Percentiles rank a stretch among this genome's conserved stretches.
phyloP scores from a whole-genome alignment of 1,140 invertebrate genomes.

The Anadara kagoshimensis region DNA sequence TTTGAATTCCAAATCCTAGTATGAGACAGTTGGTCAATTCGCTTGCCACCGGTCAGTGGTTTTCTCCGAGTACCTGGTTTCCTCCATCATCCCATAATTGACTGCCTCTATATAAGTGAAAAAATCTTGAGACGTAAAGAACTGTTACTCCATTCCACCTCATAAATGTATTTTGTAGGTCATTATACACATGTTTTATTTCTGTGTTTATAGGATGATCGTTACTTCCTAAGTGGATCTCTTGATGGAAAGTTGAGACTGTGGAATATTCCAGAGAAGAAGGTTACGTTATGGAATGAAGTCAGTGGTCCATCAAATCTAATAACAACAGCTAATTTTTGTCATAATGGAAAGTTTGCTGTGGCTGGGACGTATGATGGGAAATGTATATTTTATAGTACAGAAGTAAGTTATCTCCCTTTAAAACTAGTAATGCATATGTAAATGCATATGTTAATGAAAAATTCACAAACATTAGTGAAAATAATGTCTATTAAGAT shows the following conservation, averaged over 20 bases:
- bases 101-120: too few species aligned
- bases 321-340: conserved; percentile 98
- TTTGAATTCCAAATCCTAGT: too few species aligned
- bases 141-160: neutral
- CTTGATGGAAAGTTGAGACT: conserved; percentile 96
- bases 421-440: neutral
- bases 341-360: conserved; percentile 97
- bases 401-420: conserved; percentile 79
- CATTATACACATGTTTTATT: too few species aligned
- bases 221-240: conserved; percentile 96
- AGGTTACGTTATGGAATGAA: conserved; percentile 97
- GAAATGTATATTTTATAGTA: conserved; percentile 97
- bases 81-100: too few species aligned
- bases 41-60: too few species aligned
- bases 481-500: neutral
- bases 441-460: too few species aligned
- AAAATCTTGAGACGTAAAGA: neutral
- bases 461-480: neutral
- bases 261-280: conserved; percentile 99
- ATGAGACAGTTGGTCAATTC: too few species aligned
- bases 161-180: neutral
- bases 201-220: conserved; percentile 81
- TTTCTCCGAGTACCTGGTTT: too few species aligned
- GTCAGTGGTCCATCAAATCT: conserved; percentile 83
- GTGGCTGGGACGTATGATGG: conserved; percentile 98